Percentiles rank a stretch among this genome's conserved stretches.
Conservation (phyloP, 2,888 invertebrate species). For the Oscheius sp. region DNA sequence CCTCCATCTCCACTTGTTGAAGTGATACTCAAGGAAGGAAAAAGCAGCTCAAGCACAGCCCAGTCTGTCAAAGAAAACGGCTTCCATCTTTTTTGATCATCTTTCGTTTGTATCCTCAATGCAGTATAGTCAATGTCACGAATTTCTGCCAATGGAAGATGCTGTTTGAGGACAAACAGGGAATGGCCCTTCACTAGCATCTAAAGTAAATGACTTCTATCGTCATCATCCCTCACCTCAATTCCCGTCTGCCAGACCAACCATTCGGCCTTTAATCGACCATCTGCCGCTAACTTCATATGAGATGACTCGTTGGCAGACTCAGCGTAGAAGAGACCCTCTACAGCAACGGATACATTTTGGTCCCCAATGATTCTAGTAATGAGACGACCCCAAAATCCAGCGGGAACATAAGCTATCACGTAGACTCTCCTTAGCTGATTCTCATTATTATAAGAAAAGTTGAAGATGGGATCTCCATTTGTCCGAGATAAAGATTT, state of each 20-base stretch:
- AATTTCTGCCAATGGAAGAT: slow-evolving; percentile 71
- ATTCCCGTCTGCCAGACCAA: slow-evolving; percentile 91
- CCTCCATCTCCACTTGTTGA: slow-evolving; percentile 29
- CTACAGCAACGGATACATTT: slow-evolving; percentile 46
- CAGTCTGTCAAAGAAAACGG: slow-evolving; percentile 41
- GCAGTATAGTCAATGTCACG: slow-evolving; percentile 65
- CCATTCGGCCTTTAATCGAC: slow-evolving; percentile 78
- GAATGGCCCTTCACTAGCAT: slow-evolving; percentile 79
- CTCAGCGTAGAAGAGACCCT: slow-evolving; percentile 38
- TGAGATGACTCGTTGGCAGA: slow-evolving; percentile 20
- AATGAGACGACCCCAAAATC: slow-evolving; percentile 94
- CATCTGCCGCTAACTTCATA: slow-evolving; percentile 25
- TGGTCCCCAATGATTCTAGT: slow-evolving; percentile 73
- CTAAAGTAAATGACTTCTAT: slow-evolving; percentile 32
- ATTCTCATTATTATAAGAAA: slow-evolving; percentile 42
- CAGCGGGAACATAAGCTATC: slow-evolving; percentile 95
- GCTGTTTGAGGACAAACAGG: slow-evolving; percentile 84
- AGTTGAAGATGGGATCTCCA: slow-evolving; percentile 23
- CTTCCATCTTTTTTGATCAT: slow-evolving; percentile 61
- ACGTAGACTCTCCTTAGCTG: slow-evolving; percentile 71
- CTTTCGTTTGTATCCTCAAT: slow-evolving; percentile 47
- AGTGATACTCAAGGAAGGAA: slow-evolving; percentile 51
- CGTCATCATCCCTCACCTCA: too few relatives aligned
- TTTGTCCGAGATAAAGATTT: neutral
- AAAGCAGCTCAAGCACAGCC: slow-evolving; percentile 58